Base-by-base conservation (phyloP, 2,888 invertebrate genomes). In the Luperina testacea region DNA sequence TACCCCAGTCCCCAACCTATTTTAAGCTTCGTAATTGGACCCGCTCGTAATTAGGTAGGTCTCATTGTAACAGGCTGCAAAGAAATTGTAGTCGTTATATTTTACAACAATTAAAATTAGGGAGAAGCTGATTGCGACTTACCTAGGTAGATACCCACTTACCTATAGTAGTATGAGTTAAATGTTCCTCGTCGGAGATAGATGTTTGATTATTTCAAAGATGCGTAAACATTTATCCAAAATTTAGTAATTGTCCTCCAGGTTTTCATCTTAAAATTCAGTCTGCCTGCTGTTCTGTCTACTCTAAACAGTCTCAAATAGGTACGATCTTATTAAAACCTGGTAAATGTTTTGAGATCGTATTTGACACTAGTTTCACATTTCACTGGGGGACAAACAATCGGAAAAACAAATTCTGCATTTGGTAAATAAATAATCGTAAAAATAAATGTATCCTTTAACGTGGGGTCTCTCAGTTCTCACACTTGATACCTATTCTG, bases 11-110 rank as follows among this genome's bases (percentile, higher is more conserved):
- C 57, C 57, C 0, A 20, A 70, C 27, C 48, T 84, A 63, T 68
- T 74, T 70, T n/a, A 45, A 67, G 64, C 72, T 73, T 65, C 9
- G 64, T 76, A 85, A 83, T 83, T 81, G 72, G 61, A 70, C 15
- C 32, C 53, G 32, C 32, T 53, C 20, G 7, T n/a, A 45, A n/a
- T 8, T 24, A 67, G 24, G 20, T 27, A 42, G 15, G 73, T 42
- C 38, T 77, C 67, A 71, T 57, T 42, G 63, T 45, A 45, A 45
- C 6, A 17, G 32, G 24, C 20, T 64, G 9, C 13, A 71, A 72
- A 24, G 11, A 57, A 84, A 78, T 69, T 48, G 57, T 51, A n/a
- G 42, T 64, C 72, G 53, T 57, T 77, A 77, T 32, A 67, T 81
- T 81, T 77, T 69, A 72, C 17, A 27, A n/a, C n/a, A 45, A n/a